These are phyloP conservation scores for Eilema caniola DNA, from an alignment of 2,888 invertebrate species.

Conservation along the genomic window DNA sequence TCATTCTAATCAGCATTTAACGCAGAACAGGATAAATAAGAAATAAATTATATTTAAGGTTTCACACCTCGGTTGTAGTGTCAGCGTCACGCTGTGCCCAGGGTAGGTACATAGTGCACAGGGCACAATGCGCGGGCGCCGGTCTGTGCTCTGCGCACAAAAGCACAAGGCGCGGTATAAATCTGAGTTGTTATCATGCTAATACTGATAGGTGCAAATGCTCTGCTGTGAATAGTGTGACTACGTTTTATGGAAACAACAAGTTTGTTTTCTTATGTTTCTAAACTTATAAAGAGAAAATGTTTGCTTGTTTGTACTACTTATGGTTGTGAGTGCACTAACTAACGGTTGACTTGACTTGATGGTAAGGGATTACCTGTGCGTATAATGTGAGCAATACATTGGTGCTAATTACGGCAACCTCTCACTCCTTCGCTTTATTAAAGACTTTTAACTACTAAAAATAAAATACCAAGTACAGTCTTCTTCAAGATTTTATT, in stretches of 20 bases:
- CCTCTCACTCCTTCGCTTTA: background rate
- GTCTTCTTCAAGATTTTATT: background rate
- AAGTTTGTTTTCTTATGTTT: background rate
- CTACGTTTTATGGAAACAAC: background rate
- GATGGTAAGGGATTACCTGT: background rate
- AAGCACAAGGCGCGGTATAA: conserved; percentile 9
- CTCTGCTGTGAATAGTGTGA: background rate
- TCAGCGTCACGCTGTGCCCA: conserved; percentile 17
- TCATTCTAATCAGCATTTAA: conserved; percentile 34
- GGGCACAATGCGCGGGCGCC: conserved; percentile 17
- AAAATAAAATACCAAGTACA: background rate
- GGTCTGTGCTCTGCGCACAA: background rate
- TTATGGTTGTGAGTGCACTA: no score
- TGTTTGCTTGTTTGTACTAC: no score
- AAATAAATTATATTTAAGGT: conserved; percentile 44
- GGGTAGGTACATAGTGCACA: background rate
- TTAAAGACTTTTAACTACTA: background rate
- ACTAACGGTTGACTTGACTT: no score
- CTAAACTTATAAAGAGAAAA: no score
- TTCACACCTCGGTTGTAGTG: conserved; percentile 10
- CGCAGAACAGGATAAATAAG: conserved; percentile 33
- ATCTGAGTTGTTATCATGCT: conserved; percentile 36
- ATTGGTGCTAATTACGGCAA: background rate
- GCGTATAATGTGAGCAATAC: background rate
- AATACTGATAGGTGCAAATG: conserved; percentile 29